phyloP scores from a whole-genome alignment of 2,888 invertebrate species.

The Achlya flavicornis region DNA sequence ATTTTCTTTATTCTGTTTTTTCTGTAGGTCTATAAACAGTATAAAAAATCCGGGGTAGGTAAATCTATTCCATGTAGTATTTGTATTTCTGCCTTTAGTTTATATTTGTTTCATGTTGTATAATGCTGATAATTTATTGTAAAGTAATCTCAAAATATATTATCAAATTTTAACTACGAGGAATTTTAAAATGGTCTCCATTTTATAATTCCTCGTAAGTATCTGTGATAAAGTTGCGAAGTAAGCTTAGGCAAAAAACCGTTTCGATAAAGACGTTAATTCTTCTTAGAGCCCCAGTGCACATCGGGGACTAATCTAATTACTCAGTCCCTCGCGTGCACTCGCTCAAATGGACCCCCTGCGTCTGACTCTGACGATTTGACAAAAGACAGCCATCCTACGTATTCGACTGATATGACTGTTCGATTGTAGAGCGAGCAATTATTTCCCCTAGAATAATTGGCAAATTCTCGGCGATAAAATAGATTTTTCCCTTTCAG shows the following conservation, averaged over 20 bases:
- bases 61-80: background rate
- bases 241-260: background rate
- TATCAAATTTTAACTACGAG: too few species aligned
- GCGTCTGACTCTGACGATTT: constrained; percentile 39
- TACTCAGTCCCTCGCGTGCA: constrained; percentile 48
- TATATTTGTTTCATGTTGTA: too few species aligned
- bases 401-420: constrained; percentile 7
- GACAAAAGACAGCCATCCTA: constrained; percentile 43
- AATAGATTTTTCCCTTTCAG: too few species aligned
- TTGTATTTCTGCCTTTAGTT: background rate
- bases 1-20: background rate
- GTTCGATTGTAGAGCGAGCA: background rate
- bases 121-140: too few species aligned
- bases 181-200: too few species aligned
- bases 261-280: constrained; percentile 40
- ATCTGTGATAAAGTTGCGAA: background rate
- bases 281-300: constrained; percentile 49
- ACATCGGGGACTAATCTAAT: constrained; percentile 57
- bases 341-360: constrained; percentile 56
- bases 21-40: background rate
- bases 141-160: too few species aligned
- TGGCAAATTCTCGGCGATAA: background rate
- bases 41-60: background rate
- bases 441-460: background rate
- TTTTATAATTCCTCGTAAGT: too few species aligned